phyloP scores from a whole-genome alignment of 1,140 invertebrate genomes.

The Hyposmocoma kahamanoa region DNA sequence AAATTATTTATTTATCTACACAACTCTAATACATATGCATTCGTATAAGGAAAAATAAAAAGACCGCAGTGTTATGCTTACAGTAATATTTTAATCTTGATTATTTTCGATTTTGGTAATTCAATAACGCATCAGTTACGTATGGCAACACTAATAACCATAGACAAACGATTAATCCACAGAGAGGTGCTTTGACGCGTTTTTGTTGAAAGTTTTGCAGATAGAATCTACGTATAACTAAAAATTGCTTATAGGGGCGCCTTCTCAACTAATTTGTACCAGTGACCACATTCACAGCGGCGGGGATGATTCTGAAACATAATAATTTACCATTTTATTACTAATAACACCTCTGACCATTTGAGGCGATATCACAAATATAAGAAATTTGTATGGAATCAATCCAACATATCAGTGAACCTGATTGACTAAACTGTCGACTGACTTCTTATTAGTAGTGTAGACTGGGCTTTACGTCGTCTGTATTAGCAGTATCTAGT shows the following conservation, averaged over 20 bases:
- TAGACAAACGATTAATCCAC: constrained; percentile 21
- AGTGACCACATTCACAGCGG: constrained; percentile 96
- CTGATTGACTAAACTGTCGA: too few species aligned
- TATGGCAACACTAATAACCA: constrained; percentile 28
- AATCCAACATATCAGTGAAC: too few species aligned
- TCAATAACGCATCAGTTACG: constrained; percentile 28
- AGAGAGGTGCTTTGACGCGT: constrained; percentile 23
- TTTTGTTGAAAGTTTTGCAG: constrained; percentile 36
- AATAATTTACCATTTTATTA: too few species aligned
- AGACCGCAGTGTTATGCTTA: constrained; percentile 56
- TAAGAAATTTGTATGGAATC: too few species aligned
- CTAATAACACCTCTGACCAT: too few species aligned
- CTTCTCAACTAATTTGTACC: constrained; percentile 93
- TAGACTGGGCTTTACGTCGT: too few species aligned
- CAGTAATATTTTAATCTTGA: constrained; percentile 54
- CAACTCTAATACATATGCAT: too few species aligned
- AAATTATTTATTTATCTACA: too few species aligned
- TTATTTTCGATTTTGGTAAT: constrained; percentile 27
- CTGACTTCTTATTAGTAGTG: too few species aligned
- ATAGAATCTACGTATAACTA: constrained; percentile 56
- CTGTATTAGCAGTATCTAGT: too few species aligned
- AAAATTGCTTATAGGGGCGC: constrained; percentile 75
- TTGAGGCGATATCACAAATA: too few species aligned
- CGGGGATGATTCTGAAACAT: constrained; percentile 84
- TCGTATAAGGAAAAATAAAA: constrained; percentile 38